These are phyloP conservation scores for Balearica regulorum DNA, from an alignment of 2,797 vertebrate genomes.

Conservation along the genomic window DNA sequence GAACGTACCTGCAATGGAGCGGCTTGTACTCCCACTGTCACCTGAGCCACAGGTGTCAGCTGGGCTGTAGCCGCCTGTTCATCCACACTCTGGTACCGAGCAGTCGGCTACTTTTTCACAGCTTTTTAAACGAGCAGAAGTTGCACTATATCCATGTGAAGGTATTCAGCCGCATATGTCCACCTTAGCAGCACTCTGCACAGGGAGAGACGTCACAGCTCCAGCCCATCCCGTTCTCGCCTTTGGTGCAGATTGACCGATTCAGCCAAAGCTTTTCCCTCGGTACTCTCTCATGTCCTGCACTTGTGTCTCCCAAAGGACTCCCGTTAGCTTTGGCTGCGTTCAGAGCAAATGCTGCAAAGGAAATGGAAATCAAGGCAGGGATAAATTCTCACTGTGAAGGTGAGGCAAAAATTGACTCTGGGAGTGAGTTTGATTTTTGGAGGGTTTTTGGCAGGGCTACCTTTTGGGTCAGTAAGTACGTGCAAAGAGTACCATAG, in stretches of 20 bases:
- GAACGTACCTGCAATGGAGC: rapidly evolving
- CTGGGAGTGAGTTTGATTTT: not conserved
- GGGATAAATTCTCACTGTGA: not conserved
- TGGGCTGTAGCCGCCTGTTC: not conserved
- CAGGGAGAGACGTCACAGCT: not conserved
- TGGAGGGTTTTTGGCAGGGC: not conserved
- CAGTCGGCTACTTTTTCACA: not conserved
- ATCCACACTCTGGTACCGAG: not conserved
- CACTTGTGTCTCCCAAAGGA: not conserved
- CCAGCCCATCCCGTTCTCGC: not conserved
- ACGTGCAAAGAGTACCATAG: not conserved
- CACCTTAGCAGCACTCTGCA: not conserved
- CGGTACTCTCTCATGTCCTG: not conserved
- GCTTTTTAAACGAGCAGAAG: not conserved
- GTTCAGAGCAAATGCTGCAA: not conserved
- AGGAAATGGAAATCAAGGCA: not conserved
- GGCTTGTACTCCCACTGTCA: not conserved
- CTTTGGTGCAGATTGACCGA: not conserved
- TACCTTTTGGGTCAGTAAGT: not conserved
- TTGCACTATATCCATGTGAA: conserved; percentile 31
- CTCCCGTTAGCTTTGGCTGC: not conserved
- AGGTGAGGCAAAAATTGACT: not conserved
- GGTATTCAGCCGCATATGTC: not conserved
- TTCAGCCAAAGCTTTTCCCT: not conserved
- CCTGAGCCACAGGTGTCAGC: not conserved